phyloP scores from a whole-genome alignment of 2,888 invertebrate species.

The Cenopis cana region DNA sequence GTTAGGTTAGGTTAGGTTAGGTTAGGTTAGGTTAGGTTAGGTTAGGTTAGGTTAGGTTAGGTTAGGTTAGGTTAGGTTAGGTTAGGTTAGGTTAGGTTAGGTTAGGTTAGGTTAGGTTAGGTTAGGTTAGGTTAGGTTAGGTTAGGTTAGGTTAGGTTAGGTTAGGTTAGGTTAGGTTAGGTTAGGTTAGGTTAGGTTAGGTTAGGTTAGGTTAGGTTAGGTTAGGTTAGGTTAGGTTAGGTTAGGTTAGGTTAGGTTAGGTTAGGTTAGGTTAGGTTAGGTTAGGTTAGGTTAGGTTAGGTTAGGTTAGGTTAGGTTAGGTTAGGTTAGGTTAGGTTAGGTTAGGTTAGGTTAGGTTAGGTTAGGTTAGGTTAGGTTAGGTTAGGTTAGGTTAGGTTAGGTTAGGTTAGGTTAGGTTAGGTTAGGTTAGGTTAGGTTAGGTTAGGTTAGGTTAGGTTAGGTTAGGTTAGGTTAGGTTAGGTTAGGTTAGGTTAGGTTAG shows the following conservation, averaged over 20 bases:
- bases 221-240: constrained; percentile 10
- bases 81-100: constrained; percentile 10
- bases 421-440: constrained; percentile 23
- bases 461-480: constrained; percentile 23
- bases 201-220: constrained; percentile 10
- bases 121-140: constrained; percentile 10
- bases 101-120: constrained; percentile 10
- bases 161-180: constrained; percentile 10
- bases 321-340: constrained; percentile 23
- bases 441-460: constrained; percentile 23
- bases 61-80: constrained; percentile 14
- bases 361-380: constrained; percentile 23
- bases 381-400: constrained; percentile 23
- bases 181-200: constrained; percentile 10
- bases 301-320: constrained; percentile 23
- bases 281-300: constrained; percentile 23
- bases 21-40: constrained; percentile 32
- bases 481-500: constrained; percentile 23
- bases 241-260: constrained; percentile 10
- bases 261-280: constrained; percentile 14
- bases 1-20: constrained; percentile 20
- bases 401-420: constrained; percentile 23
- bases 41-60: constrained; percentile 15
- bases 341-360: constrained; percentile 23
- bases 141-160: constrained; percentile 10